These are phyloP conservation scores for Sebastiscus tertius DNA, from an alignment of 2,797 vertebrate species.

Conservation along the genomic window DNA sequence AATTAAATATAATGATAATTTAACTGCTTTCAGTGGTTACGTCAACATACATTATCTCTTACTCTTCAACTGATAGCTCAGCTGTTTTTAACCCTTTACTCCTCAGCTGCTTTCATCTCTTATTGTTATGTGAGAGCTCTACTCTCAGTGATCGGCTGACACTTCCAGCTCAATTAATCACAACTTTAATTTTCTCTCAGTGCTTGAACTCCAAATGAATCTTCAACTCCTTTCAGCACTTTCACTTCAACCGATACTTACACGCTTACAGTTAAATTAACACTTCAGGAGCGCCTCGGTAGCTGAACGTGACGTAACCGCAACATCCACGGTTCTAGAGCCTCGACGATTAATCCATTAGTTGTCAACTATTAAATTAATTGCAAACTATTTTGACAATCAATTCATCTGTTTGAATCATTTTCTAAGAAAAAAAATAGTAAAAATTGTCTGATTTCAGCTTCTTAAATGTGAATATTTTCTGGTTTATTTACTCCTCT, in stretches of 20 bases:
- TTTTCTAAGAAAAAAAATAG: not conserved
- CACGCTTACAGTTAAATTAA: not conserved
- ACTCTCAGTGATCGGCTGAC: not conserved
- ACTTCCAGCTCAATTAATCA: not conserved
- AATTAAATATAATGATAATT: not conserved
- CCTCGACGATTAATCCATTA: too few species aligned
- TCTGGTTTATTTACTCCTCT: not conserved
- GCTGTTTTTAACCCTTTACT: not conserved
- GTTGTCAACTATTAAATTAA: rapidly evolving
- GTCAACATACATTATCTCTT: not conserved
- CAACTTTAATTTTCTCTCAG: not conserved
- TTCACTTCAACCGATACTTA: not conserved
- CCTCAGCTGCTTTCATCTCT: not conserved
- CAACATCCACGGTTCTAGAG: not conserved
- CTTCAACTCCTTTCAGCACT: not conserved
- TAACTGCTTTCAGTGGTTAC: not conserved
- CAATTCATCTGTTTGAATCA: rapidly evolving
- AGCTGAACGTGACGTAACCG: not conserved
- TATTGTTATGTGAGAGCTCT: not conserved
- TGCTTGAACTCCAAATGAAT: not conserved
- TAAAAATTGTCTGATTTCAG: not conserved
- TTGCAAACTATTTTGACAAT: too few species aligned
- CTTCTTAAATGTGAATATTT: not conserved
- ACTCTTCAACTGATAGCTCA: not conserved
- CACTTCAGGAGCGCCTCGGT: not conserved